Base-by-base conservation (phyloP, 2,113 vertebrate species). In the Struthidea cinerea region DNA sequence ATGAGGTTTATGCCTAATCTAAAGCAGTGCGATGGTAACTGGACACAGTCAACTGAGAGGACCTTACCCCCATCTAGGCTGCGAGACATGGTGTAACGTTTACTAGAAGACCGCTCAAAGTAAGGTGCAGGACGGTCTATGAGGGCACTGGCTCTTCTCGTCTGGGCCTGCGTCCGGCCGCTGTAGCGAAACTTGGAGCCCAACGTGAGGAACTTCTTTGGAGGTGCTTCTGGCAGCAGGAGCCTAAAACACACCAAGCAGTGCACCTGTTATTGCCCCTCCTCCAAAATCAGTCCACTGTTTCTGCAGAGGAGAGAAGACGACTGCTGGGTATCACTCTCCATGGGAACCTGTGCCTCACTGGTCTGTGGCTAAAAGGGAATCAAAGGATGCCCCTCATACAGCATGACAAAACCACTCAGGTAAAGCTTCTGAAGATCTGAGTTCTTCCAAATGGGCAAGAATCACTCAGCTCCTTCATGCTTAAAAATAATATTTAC, bases 141-240 rank as follows among this genome's bases (percentile, higher is more conserved):
- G 96, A 99, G 96, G 1, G 99, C 98, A 7, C 99, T 99, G 91
- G 99, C 99, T 96, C 98, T 97, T 53, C 99, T 98, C 0, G 99
- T 99, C 91, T 99, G 99, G 6, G 99, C 99, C 94, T 99, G 99
- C 0, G 99, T 99, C 68, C 99, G 98, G 42, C 99, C 99, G 1
- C 99, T 99, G 94, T 99, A 99, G 71, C 99, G 99, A 50, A 99
- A 99, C 98, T 99, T 99, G 81, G 99, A 99, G 80, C 99, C 99
- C 93, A 99, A 90, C 1, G 98, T 98, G 46, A 99, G 98, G 97
- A 99, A 99, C 97, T 99, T 99, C 97, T 99, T 99, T 60, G 99
- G 99, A 37, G 99, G 99, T 12, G 98, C 99, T 97, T 99, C 99
- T 6, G 99, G 99, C 63, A 99, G 98, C 64, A 99, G 97, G 19